phyloP scores from a whole-genome alignment of 2,113 vertebrate species.

The Neotoma lepida region DNA sequence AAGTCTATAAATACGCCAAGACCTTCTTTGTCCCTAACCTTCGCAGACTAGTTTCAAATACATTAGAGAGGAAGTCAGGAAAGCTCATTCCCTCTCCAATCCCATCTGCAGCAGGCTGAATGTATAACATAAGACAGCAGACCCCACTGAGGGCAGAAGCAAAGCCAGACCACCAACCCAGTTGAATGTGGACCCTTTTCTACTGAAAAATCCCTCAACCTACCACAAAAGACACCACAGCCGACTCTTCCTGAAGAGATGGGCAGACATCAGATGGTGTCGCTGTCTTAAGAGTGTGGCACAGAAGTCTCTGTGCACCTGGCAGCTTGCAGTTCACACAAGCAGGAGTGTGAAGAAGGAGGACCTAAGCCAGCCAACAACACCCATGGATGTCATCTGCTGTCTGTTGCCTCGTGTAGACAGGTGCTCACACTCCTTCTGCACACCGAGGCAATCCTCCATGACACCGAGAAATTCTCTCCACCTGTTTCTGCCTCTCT shows the following conservation, averaged over 20 bases:
- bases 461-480: neutral
- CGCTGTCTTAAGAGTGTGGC: neutral
- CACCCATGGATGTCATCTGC: too few relatives aligned
- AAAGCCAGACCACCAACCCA: neutral
- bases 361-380: rapidly evolving
- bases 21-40: neutral
- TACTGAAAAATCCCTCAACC: neutral
- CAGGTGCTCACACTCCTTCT: rapidly evolving
- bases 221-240: neutral
- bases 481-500: too few relatives aligned
- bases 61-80: rapidly evolving
- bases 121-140: rapidly evolving
- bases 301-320: neutral
- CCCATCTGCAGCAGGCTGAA: neutral
- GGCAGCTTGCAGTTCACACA: neutral
- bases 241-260: neutral
- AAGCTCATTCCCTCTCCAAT: too few relatives aligned
- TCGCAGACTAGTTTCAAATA: neutral
- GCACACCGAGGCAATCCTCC: rapidly evolving
- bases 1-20: neutral
- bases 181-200: rapidly evolving
- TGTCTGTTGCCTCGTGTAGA: rapidly evolving
- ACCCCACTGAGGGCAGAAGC: rapidly evolving
- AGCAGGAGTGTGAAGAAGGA: rapidly evolving
- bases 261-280: neutral